phyloP scores from a whole-genome alignment of 2,888 invertebrate genomes.

The Harpalus rufipes region DNA sequence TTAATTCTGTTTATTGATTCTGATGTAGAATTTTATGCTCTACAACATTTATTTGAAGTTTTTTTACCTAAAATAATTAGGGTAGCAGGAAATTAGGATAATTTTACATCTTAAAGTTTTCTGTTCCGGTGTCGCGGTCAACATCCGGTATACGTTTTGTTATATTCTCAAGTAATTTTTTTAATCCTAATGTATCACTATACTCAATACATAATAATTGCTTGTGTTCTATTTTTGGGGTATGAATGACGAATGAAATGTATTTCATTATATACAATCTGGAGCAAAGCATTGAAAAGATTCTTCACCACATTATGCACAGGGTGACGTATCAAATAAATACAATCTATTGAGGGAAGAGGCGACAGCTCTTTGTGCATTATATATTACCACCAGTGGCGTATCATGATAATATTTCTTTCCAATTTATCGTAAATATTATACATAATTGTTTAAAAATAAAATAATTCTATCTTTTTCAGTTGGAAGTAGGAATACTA shows the following conservation, averaged over 20 bases:
- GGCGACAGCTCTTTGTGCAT: constrained; percentile 12
- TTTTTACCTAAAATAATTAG: too few relatives aligned
- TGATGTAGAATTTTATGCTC: too few relatives aligned
- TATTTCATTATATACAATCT: background rate
- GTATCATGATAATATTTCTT: background rate
- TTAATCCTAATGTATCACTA: background rate
- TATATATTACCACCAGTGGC: constrained; percentile 13
- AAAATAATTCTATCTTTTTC: too few relatives aligned
- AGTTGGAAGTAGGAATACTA: background rate
- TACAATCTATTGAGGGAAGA: constrained; percentile 2
- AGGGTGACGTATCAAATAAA: background rate
- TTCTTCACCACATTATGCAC: background rate
- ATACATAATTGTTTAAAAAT: background rate
- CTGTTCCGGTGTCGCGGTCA: too few relatives aligned
- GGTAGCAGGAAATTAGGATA: too few relatives aligned
- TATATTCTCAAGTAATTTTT: background rate
- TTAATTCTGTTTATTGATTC: too few relatives aligned
- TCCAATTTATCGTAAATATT: background rate
- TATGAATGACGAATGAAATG: background rate
- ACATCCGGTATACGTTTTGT: background rate
- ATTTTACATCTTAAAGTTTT: too few relatives aligned
- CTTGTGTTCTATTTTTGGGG: background rate
- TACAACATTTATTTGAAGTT: too few relatives aligned
- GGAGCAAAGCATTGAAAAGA: background rate
- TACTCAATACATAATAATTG: background rate